Evolutionary conservation across 2,797 vertebrate species (phyloP).

Genomic region (Anguilla anguilla): DNA sequence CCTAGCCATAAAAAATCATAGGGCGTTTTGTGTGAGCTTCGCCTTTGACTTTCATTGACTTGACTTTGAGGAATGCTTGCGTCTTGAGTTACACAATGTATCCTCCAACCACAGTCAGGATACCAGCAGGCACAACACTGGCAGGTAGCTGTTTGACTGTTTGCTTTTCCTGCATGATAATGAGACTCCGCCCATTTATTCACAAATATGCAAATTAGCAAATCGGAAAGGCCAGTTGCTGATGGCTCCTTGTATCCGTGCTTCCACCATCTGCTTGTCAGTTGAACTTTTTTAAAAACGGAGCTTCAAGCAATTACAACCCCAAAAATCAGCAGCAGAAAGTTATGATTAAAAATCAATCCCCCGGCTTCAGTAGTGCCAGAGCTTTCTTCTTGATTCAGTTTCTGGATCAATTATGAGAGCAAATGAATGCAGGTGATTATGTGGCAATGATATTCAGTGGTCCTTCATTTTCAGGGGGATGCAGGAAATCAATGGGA

Average conservation of each 20-base stretch:
- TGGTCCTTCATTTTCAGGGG: not conserved
- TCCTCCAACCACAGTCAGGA: slow-evolving; percentile 65
- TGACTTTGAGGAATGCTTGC: slow-evolving; percentile 60
- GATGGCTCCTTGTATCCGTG: not conserved
- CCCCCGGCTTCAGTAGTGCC: not conserved
- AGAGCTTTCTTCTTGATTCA: not conserved
- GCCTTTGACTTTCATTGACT: slow-evolving; percentile 73
- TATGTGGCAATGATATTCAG: not conserved
- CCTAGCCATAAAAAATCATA: slow-evolving; percentile 62
- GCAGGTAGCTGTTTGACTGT: not conserved
- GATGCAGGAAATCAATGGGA: not conserved
- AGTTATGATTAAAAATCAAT: not conserved
- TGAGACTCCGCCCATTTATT: not conserved
- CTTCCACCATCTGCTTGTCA: not conserved
- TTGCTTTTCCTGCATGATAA: not conserved
- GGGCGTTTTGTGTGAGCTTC: slow-evolving; percentile 55
- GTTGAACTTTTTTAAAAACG: not conserved
- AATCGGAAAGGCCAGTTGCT: not conserved
- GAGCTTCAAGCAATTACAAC: not conserved
- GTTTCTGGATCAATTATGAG: not conserved
- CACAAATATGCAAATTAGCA: not conserved
- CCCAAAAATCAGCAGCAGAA: not conserved
- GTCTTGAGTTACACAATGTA: slow-evolving; percentile 65
- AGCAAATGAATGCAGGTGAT: not conserved
- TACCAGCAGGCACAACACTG: slow-evolving; percentile 39